These are phyloP conservation scores for Cyclura pinguis DNA, from an alignment of 2,797 vertebrate species.

Conservation along the genomic window DNA sequence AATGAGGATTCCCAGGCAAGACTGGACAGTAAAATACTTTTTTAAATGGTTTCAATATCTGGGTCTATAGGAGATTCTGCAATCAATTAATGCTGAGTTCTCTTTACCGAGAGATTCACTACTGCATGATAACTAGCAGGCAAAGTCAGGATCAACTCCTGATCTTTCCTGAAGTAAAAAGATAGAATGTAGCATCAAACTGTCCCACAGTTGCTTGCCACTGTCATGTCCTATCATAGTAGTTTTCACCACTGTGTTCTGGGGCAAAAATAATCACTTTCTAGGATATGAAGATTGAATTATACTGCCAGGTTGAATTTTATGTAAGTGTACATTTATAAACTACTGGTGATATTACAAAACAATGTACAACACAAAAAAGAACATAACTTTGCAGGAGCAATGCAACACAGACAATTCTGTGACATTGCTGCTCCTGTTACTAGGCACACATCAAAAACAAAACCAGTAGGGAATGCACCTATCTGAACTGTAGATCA, in stretches of 20 bases:
- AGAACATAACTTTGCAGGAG: not conserved
- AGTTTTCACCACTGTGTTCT: not conserved
- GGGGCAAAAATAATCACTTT: not conserved
- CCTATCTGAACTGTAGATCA: slow-evolving; percentile 2
- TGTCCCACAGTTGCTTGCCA: not conserved
- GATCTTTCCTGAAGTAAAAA: not conserved
- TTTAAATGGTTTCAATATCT: not conserved
- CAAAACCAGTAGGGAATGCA: not conserved
- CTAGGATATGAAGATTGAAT: not conserved
- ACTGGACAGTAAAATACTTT: not conserved
- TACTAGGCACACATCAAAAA: not conserved
- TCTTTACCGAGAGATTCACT: not conserved
- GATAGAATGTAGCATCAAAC: not conserved
- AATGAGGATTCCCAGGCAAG: not conserved
- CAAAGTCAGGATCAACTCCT: not conserved
- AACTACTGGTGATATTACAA: not conserved
- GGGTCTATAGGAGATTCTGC: not conserved
- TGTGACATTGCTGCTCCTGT: not conserved
- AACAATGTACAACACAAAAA: not conserved
- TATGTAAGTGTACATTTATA: slow-evolving; percentile 1
- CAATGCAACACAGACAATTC: not conserved
- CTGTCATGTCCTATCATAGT: not conserved
- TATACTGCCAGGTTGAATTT: not conserved
- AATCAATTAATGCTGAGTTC: not conserved
- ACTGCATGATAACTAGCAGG: not conserved